Base-by-base conservation (phyloP, 2,888 invertebrate species). In the Augochlorella aurata region DNA sequence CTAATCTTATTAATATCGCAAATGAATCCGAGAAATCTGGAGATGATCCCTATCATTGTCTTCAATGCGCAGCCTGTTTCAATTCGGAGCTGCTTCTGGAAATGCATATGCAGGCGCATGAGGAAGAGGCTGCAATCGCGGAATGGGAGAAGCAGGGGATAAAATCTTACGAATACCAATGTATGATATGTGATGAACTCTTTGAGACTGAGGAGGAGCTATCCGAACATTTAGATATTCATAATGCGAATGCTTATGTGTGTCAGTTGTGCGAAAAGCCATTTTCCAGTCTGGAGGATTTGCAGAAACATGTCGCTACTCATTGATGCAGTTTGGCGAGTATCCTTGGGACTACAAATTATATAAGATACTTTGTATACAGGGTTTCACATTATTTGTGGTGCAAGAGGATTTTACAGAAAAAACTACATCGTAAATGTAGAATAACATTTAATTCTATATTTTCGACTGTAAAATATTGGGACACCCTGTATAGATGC, bases 241-340 rank as follows among this genome's bases (percentile, higher is more conserved):
- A 93, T 71, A 91, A 92, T 75, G 90, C 85, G 9, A 90, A 90
- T 38, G 82, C 89, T 0, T 91, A 93, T 52, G 86, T 92, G 38
- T 93, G 93, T 73, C 86, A 92, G 49, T 80, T 93, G 21, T 93
- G 93, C 71, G 93, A 93, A 24, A 91, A 90, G 73, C 90, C 90
- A 0, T 93, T 93, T 45, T 73, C 89, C 0, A 92, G 89, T 14
- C 84, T 93, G 8, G 89, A 89, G 63, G 91, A 93, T 16, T 77
- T 93, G 5, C 93, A 93, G 69, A 83, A 87, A 45, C 93, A 93
- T 61, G 93, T 93, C 9, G 90, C 91, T 0, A 91, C 90, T n/a
- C 93, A 93, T 81, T 92, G 88, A 92, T 87, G 24, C 52, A 18
- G 66, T 45, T 67, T 21, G 21, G 0, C 12, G 16, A 29, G 18